Evolutionary conservation across 2,888 invertebrate species (phyloP).

Genomic region (Hyppa rectilinea): DNA sequence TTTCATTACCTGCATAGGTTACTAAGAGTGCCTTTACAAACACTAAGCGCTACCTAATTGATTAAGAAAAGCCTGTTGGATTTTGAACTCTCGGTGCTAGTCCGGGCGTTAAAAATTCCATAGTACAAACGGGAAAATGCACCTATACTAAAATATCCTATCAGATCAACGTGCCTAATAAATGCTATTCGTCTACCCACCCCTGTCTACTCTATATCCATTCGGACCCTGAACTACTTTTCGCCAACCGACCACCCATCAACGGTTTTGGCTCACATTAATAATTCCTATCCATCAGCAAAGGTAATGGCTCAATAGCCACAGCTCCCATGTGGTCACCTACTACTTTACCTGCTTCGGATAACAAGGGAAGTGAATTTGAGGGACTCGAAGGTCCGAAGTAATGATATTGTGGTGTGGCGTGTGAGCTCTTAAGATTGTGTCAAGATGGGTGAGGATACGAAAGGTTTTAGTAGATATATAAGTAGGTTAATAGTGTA

Average conservation of each 20-base stretch:
- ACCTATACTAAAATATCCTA: too few relatives aligned
- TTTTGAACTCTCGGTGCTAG: neutral
- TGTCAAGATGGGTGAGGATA: constrained; percentile 32
- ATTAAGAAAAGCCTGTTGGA: neutral
- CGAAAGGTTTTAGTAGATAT: neutral
- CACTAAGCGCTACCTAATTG: neutral
- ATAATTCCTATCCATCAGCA: constrained; percentile 58
- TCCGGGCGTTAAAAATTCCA: neutral
- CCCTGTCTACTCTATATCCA: constrained; percentile 27
- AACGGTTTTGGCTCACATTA: constrained; percentile 54
- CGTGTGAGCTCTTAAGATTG: constrained; percentile 51
- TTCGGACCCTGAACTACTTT: constrained; percentile 24
- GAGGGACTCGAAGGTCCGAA: constrained; percentile 59
- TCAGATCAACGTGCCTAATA: neutral
- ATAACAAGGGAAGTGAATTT: constrained; percentile 67
- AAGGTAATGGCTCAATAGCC: constrained; percentile 60
- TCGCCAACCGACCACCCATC: constrained; percentile 42
- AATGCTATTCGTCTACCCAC: neutral
- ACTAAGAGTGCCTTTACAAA: neutral
- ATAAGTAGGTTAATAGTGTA: neutral
- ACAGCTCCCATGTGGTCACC: constrained; percentile 62
- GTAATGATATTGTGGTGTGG: constrained; percentile 71
- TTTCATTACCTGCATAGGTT: neutral
- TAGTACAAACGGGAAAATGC: neutral
- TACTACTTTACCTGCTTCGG: constrained; percentile 49